Base-by-base conservation (phyloP, 1,140 invertebrate genomes). In the Leptonema lineaticorne region DNA sequence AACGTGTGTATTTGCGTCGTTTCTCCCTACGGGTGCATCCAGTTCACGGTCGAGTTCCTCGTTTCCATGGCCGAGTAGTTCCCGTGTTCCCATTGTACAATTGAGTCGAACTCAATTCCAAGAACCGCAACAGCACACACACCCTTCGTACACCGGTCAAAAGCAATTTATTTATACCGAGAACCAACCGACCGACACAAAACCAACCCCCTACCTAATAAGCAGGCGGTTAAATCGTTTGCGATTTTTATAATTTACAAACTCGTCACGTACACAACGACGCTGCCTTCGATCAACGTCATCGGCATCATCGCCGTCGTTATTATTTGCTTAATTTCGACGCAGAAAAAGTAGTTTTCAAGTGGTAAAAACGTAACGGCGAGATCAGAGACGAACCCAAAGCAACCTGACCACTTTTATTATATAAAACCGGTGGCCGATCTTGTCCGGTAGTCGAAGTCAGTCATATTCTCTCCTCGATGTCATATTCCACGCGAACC, bases 271-370 rank as follows among this genome's bases (percentile, higher is more conserved):
- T 45, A 3, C 14, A 45, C 37, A 45, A 6, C 11, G 30, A 33
- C 5, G 30, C 30, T 33, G 30, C 11, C 5, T 33, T 11, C 30
- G 30, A 33, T 33, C 30, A 11, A 33, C 11, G 11, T 45, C 16
- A n/a, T 45, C 4, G 16, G 37, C 16, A 6, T 45, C 14, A 11
- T 11, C 37, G 3, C 4, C 11, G 11, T 45, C 37, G 14, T 33
- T 33, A 33, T 45, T 45, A 45, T 45, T 45, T 45, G 16, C 37
- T 45, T 45, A 45, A 45, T 45, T 45, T 45, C 37, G 37, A 45
- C 16, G 37, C 4, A 45, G 29, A 45, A 45, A 45, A 45, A 45
- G 37, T 16, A 9, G 37, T n/a, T n/a, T n/a, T n/a, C n/a, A n/a
- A n/a, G n/a, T n/a, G n/a, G n/a, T n/a, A n/a, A n/a, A n/a, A n/a